phyloP scores from a whole-genome alignment of 2,113 vertebrate species.

The Ardeotis arabs region DNA sequence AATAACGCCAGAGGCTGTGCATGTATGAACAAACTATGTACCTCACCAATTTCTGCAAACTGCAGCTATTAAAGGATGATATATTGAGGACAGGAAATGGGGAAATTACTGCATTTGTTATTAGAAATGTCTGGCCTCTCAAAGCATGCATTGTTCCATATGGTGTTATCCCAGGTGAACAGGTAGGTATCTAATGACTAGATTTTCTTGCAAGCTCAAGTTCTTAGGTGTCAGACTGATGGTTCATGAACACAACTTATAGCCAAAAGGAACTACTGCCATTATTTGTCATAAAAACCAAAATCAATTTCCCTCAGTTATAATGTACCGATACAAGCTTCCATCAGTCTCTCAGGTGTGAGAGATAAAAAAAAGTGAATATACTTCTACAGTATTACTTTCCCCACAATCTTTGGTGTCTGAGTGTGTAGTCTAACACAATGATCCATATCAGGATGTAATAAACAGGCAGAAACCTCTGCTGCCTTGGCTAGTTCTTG shows the following conservation, averaged over 20 bases:
- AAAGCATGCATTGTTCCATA: not conserved
- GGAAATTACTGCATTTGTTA: not conserved
- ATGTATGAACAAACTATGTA: not conserved
- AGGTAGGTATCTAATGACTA: not conserved
- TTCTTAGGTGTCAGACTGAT: not conserved
- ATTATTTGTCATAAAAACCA: not conserved
- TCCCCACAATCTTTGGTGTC: not conserved
- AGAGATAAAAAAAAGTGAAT: not conserved
- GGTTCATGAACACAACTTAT: not conserved
- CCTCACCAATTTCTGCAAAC: not conserved
- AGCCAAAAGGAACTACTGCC: not conserved
- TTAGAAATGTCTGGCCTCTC: not conserved
- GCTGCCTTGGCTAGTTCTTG: not conserved
- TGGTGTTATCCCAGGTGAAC: not conserved
- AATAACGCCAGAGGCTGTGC: not conserved
- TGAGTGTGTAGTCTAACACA: not conserved
- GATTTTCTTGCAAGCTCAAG: not conserved
- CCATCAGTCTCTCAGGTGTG: not conserved
- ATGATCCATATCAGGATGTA: not conserved
- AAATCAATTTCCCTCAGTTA: not conserved
- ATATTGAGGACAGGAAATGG: not conserved
- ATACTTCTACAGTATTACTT: not conserved
- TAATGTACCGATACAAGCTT: not conserved
- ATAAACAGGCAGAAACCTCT: not conserved
- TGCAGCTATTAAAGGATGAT: not conserved